Base-by-base conservation (phyloP, 35 echinoderm and acorn worm genomes). In the Lytechinus variegatus region DNA sequence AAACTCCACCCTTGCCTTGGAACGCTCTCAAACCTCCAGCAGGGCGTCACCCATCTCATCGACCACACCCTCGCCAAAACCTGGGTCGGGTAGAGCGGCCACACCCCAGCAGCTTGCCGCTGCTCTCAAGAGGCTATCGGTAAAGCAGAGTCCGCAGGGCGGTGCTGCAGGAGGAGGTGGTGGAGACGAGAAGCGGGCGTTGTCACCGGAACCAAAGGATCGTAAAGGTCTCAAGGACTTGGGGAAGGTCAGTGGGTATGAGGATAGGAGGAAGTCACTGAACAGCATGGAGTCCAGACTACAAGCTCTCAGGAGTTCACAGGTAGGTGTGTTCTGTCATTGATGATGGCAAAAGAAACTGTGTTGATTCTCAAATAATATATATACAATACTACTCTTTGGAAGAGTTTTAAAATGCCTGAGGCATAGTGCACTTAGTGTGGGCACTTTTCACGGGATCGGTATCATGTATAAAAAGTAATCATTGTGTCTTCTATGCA, bases 51-150 rank as follows among this genome's bases (percentile, higher is more conserved):
- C 44, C 19, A 28, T 52, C 55, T 52, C 86, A 16, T 56, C 87
- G 9, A 27, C 87, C 27, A 51, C 95, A 57, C 53, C 87, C 87
- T 89, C 87, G 11, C 87, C 86, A 16, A 57, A 91, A 60, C 54
- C 86, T 21, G 56, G 94, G 53, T 53, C 96, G 13, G 54, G 94
- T 87, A 86, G 92, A 9, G 52, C 94, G 11, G 97, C 96, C 92
- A 98, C 97, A 53, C 97, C 97, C 72, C 61, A 95, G 91, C 95
- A 98, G 94, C 96, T 98, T 10, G 97, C 97, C 12, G 95, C 95
- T 53, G 97, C 97, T 24, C 87, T 98, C 21, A 96, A 95, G 52
- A 95, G 97, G 55, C 96, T 98, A 28, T 96, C 95, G 4, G 61
- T 97, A 2, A 91, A 89, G 19, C 95, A 58, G 11, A 33, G 96